Evolutionary conservation across 2,797 vertebrate species (phyloP), one percentile per base, ranked within the genome.

Genomic region (Podarcis siculus): DNA sequence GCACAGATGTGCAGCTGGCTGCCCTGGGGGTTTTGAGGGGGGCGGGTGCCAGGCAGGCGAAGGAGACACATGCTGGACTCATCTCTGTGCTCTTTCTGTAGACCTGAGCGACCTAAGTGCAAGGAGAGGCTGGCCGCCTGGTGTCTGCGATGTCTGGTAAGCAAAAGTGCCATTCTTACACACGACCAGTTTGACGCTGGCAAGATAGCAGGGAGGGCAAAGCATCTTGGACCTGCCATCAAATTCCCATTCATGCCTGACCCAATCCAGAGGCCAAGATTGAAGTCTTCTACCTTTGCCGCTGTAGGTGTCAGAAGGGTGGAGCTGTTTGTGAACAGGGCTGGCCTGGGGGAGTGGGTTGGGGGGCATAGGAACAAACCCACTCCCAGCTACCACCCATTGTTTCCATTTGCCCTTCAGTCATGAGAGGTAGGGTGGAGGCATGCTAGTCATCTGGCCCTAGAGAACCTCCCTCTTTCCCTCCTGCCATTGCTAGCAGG

Each of bases 141-240:
- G 25, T 97, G 97, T 30, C 91, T 95, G 0, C 95, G 93, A 45
- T 97, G 96, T 3, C 84, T 96, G 97, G 97, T 97, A 83, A 96
- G 96, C 91, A 64, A 4, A 61, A 83, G 39, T 2, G 0, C 15
- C 19, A 3, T 71, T 72, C 8, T 17, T 73, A 19, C 17, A 17
- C 15, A 32, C 30, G 15, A 1, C 15, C 10, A 32, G 8, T n/a
- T 81, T 35, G 5, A 5, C 10, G 1, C 25, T 19, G 27, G 78
- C 8, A 19, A 10, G 7, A 32, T 7, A 9, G 77, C 77, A n/a
- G 13, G 35, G 32, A 2, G n/a, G 17, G 9, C 25, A 4, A 45
- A 27, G 39, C 25, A 3, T 17, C 39, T 7, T 77, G 75, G 75
- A 27, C 23, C 39, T 77, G 75, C 17, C 10, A 21, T 42, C 21